These are phyloP conservation scores for Ianthella basta DNA, from an alignment of 37 sponge, comb jelly and placozoan genomes.

Conservation along the genomic window DNA sequence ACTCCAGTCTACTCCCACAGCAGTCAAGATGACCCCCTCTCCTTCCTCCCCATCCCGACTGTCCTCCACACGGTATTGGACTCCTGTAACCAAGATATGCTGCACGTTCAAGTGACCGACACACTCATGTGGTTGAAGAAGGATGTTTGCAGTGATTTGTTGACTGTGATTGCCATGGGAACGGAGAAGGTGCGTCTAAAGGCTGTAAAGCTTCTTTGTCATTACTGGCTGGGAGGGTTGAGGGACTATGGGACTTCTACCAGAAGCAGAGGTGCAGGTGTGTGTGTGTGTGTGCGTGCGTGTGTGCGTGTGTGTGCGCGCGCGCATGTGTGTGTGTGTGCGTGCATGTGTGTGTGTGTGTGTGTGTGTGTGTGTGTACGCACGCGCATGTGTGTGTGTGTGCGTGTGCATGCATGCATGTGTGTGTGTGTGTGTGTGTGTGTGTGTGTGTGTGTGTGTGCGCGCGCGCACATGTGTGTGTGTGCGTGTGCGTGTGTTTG, in stretches of 20 bases:
- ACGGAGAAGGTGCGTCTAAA: slow-evolving; percentile 36
- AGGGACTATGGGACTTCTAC: slow-evolving; percentile 21
- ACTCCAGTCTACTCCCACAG: background rate
- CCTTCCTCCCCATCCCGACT: slow-evolving; percentile 32
- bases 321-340: slow-evolving; percentile 36
- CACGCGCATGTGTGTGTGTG: slow-evolving; percentile 43
- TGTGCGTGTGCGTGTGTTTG: slow-evolving; percentile 23
- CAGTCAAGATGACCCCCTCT: background rate
- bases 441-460: slow-evolving; percentile 55
- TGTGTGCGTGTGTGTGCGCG: background rate
- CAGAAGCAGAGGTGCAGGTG: background rate
- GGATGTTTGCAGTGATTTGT: slow-evolving; percentile 61
- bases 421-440: slow-evolving; percentile 46
- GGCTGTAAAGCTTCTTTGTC: slow-evolving; percentile 54
- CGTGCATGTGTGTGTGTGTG: slow-evolving; percentile 46
- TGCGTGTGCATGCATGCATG: slow-evolving; percentile 41
- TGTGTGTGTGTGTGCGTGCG: slow-evolving; percentile 37
- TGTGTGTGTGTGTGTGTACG: slow-evolving; percentile 47
- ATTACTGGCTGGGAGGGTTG: slow-evolving; percentile 66
- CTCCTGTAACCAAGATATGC: background rate
- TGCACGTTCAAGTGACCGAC: slow-evolving; percentile 51
- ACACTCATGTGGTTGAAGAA: slow-evolving; percentile 73
- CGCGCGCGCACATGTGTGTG: slow-evolving; percentile 4
- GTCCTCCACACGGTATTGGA: slow-evolving; percentile 62
- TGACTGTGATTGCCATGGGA: slow-evolving; percentile 59